Percentiles rank a stretch among this genome's conserved stretches.
Evolutionary conservation across 1,140 invertebrate species (phyloP).

Genomic region (Palaemon carinicauda): DNA sequence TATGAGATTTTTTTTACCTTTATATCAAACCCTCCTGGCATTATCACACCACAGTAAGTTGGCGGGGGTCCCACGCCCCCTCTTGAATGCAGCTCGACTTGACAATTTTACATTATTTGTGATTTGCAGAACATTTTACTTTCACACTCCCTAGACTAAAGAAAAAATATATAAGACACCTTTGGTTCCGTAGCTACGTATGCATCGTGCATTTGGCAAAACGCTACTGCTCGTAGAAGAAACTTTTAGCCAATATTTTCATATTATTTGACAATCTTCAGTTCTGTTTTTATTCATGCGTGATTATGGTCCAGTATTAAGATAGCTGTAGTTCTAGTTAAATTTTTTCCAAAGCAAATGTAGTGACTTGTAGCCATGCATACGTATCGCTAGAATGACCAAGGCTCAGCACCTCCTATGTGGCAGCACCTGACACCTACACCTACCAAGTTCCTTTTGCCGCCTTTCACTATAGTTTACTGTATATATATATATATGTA

Average conservation of each 20-base stretch:
- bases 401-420: conserved; percentile 7
- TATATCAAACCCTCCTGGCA: not conserved
- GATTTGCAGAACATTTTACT: conserved; percentile 18
- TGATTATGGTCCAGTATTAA: not conserved
- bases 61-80: not conserved
- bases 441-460: conserved; percentile 6
- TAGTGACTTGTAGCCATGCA: conserved; percentile 36
- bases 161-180: not conserved
- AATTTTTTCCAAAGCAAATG: conserved; percentile 13
- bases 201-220: conserved; percentile 16
- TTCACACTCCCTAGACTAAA: conserved; percentile 28
- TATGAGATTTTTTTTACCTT: not conserved
- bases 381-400: conserved; percentile 29
- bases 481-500: conserved; percentile 4
- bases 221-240: conserved; percentile 27
- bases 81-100: conserved; percentile 26
- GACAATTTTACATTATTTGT: conserved; percentile 13
- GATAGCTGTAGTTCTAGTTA: conserved; percentile 14
- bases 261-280: conserved; percentile 8
- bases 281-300: not conserved
- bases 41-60: conserved; percentile 26
- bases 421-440: conserved; percentile 26
- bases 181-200: conserved; percentile 23
- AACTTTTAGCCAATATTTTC: conserved; percentile 10
- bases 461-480: not conserved